phyloP scores from a whole-genome alignment of 2,797 vertebrate genomes.

The Poecilia gillii region DNA sequence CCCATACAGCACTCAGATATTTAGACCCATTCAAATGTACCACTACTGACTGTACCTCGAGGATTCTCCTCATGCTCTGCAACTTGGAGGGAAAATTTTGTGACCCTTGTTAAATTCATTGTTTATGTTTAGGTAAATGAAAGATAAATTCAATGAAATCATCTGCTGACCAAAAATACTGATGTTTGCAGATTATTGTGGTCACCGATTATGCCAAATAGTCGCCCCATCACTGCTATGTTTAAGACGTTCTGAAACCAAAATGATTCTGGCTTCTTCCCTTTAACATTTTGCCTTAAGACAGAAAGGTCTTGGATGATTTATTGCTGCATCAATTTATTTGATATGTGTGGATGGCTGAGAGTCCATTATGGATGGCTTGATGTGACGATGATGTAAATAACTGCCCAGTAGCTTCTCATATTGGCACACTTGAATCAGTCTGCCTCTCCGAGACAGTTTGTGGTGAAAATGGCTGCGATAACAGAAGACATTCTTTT shows the following conservation, averaged over 20 bases:
- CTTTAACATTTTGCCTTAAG: not conserved
- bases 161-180: too few relatives aligned
- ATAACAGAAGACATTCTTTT: conserved; percentile 60
- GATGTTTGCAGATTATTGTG: not conserved
- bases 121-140: too few relatives aligned
- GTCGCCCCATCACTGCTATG: not conserved
- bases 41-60: too few relatives aligned
- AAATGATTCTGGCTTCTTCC: not conserved
- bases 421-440: conserved; percentile 39
- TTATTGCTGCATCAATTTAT: not conserved
- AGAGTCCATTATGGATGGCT: not conserved
- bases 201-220: not conserved
- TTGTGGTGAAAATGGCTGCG: conserved; percentile 58
- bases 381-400: conserved; percentile 10
- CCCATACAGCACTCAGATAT: not conserved
- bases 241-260: not conserved
- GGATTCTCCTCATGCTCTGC: too few relatives aligned
- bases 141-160: too few relatives aligned
- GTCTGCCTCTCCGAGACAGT: conserved; percentile 42
- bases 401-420: conserved; percentile 27
- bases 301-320: not conserved
- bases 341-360: not conserved
- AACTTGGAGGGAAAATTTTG: too few relatives aligned
- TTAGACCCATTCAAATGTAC: too few relatives aligned
- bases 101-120: too few relatives aligned